Conservation (phyloP, 2,888 invertebrate genomes). For the Embidobia sp. region DNA sequence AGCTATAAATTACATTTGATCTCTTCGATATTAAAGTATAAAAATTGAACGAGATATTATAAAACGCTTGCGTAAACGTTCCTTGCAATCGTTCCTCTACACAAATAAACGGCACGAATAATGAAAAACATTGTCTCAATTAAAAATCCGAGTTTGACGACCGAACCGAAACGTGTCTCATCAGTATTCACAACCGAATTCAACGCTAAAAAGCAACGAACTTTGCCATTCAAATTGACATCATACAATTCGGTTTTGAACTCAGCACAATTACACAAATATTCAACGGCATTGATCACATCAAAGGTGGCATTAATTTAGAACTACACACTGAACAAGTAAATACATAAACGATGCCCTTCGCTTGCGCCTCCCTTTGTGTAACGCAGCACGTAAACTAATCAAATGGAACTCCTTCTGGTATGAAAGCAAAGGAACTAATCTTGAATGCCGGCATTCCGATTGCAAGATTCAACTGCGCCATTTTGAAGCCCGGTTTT, state of each 20-base stretch:
- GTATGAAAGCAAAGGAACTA: slow-evolving; percentile 60
- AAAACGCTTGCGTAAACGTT: too few species aligned
- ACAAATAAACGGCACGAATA: too few species aligned
- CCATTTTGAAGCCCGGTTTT: slow-evolving; percentile 44
- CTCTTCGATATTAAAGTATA: too few species aligned
- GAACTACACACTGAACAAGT: slow-evolving; percentile 40
- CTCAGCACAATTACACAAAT: slow-evolving; percentile 34
- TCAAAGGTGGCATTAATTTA: slow-evolving; percentile 48
- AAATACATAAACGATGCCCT: slow-evolving; percentile 56
- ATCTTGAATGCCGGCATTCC: slow-evolving; percentile 61
- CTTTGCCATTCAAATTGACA: slow-evolving; percentile 7
- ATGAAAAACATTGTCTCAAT: too few species aligned
- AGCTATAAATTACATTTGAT: too few species aligned
- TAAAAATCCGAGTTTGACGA: slow-evolving; percentile 12
- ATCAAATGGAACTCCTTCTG: slow-evolving; percentile 57
- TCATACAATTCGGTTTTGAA: slow-evolving; percentile 25
- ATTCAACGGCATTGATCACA: slow-evolving; percentile 34
- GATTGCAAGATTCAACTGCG: slow-evolving; percentile 46
- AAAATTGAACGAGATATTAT: too few species aligned
- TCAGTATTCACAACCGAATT: slow-evolving; percentile 3
- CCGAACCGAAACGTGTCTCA: background rate
- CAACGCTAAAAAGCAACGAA: slow-evolving; percentile 7
- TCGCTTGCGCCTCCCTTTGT: slow-evolving; percentile 39
- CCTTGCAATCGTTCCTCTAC: too few species aligned
- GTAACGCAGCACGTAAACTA: slow-evolving; percentile 45